These are phyloP conservation scores for Andrena haemorrhoa DNA, from an alignment of 2,888 invertebrate species.

Conservation along the genomic window DNA sequence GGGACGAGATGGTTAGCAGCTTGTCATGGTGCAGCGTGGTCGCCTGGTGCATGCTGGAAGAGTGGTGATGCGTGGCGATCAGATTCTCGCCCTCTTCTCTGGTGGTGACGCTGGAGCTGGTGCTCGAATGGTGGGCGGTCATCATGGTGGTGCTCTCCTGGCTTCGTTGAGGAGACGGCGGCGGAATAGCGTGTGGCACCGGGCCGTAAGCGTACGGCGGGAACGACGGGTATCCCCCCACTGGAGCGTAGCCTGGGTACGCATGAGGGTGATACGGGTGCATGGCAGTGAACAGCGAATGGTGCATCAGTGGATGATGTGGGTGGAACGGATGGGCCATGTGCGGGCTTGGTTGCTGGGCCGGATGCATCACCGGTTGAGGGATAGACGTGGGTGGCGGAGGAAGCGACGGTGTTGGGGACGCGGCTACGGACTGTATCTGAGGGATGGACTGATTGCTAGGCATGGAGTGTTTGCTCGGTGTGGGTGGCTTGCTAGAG, in stretches of 20 bases:
- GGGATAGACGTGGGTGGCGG: slow-evolving; percentile 89
- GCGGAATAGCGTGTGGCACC: slow-evolving; percentile 90
- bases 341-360: slow-evolving; percentile 90
- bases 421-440: slow-evolving; percentile 81
- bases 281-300: slow-evolving; percentile 89
- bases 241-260: slow-evolving; percentile 84
- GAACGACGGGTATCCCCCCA: slow-evolving; percentile 82
- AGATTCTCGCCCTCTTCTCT: slow-evolving; percentile 86
- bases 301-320: slow-evolving; percentile 90
- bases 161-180: slow-evolving; percentile 86
- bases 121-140: slow-evolving; percentile 89
- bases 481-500: slow-evolving; percentile 81
- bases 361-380: slow-evolving; percentile 90
- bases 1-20: slow-evolving; percentile 87
- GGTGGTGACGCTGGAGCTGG: slow-evolving; percentile 89
- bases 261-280: slow-evolving; percentile 89
- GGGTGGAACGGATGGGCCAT: slow-evolving; percentile 90
- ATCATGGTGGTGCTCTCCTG: slow-evolving; percentile 89
- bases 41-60: slow-evolving; percentile 86
- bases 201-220: slow-evolving; percentile 90
- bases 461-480: slow-evolving; percentile 80
- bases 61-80: slow-evolving; percentile 88
- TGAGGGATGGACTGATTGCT: slow-evolving; percentile 76
- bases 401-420: slow-evolving; percentile 85
- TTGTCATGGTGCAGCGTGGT: slow-evolving; percentile 88